Conservation (phyloP, 92 coral and sea anemone genomes). For the Virgularia gustaviana region DNA sequence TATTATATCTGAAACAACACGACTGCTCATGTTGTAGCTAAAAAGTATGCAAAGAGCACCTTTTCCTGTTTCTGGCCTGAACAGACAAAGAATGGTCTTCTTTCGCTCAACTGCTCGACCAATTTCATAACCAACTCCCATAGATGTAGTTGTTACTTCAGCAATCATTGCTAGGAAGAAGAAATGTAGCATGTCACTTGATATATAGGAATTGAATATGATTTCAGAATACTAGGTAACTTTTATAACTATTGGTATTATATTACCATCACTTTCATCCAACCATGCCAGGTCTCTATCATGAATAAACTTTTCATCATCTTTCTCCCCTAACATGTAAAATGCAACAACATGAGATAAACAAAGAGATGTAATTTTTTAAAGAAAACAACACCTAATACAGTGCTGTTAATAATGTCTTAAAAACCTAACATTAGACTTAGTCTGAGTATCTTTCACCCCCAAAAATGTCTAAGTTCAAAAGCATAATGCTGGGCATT, state of each 20-base stretch:
- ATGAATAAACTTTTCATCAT: conserved; percentile 77
- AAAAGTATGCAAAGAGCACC: conserved; percentile 46
- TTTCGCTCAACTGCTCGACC: conserved; percentile 88
- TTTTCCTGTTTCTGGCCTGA: conserved; percentile 84
- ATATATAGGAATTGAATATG: background rate
- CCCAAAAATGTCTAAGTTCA: too few relatives aligned
- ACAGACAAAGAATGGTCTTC: conserved; percentile 79
- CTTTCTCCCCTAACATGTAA: conserved; percentile 45
- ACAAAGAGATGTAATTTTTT: too few relatives aligned
- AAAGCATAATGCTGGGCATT: too few relatives aligned
- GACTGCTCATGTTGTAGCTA: too few relatives aligned
- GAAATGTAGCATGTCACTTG: background rate
- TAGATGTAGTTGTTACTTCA: conserved; percentile 92
- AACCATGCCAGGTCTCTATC: conserved; percentile 88
- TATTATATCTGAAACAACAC: too few relatives aligned
- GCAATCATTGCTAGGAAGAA: conserved; percentile 77
- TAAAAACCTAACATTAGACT: too few relatives aligned
- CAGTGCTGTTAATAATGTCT: too few relatives aligned
- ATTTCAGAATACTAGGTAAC: background rate
- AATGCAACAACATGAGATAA: too few relatives aligned
- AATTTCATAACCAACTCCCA: conserved; percentile 96
- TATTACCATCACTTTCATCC: conserved; percentile 72
- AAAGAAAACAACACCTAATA: too few relatives aligned
- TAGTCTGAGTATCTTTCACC: too few relatives aligned
- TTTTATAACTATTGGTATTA: too few relatives aligned